Conservation (phyloP, 2,888 invertebrate genomes). For the Achlya flavicornis region DNA sequence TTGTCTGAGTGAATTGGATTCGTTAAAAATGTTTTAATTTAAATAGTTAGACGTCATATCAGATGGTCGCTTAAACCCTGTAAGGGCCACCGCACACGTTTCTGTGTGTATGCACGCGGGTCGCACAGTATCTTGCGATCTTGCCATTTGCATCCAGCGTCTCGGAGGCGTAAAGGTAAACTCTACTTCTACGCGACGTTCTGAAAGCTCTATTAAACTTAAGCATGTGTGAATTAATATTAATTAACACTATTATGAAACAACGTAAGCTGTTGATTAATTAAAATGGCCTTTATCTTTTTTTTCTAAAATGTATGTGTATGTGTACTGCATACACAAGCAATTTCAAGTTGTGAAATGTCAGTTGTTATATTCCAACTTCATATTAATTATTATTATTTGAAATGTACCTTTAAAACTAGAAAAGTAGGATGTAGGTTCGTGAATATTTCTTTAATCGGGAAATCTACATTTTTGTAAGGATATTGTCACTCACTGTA, state of each 20-base stretch:
- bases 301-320: too few species aligned
- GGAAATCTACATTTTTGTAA: too few species aligned
- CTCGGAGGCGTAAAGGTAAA: constrained; percentile 48
- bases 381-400: too few species aligned
- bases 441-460: too few species aligned
- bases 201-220: not conserved
- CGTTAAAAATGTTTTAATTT: constrained; percentile 43
- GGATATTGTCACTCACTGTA: too few species aligned
- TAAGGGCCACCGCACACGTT: constrained; percentile 70
- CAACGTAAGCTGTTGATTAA: not conserved
- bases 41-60: constrained; percentile 51
- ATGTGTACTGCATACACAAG: too few species aligned
- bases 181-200: constrained; percentile 9
- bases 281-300: too few species aligned
- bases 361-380: too few species aligned
- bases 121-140: constrained; percentile 62
- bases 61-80: constrained; percentile 48
- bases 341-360: too few species aligned
- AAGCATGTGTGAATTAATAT: too few species aligned
- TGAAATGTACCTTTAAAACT: too few species aligned
- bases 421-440: too few species aligned
- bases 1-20: constrained; percentile 20
- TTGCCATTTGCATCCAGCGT: constrained; percentile 70
- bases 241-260: not conserved
- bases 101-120: constrained; percentile 54